phyloP scores from a whole-genome alignment of 2,888 invertebrate species.

The Timandra comae region DNA sequence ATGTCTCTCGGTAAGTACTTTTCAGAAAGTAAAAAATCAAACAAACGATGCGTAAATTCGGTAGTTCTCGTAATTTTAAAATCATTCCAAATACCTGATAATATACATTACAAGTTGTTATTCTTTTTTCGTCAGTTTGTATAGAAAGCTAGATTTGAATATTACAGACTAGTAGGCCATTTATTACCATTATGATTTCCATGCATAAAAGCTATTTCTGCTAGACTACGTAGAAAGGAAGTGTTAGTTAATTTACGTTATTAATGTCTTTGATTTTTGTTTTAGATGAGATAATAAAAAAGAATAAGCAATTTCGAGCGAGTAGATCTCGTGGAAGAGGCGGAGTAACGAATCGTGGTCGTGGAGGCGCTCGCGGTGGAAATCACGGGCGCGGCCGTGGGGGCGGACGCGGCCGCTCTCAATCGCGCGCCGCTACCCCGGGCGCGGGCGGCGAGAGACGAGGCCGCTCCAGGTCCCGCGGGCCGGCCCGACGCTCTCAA shows the following conservation, averaged over 20 bases:
- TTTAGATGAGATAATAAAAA: constrained; percentile 65
- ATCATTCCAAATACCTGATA: too few relatives aligned
- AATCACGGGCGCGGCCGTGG: constrained; percentile 28
- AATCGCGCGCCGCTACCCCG: constrained; percentile 34
- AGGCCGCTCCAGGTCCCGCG: constrained; percentile 38
- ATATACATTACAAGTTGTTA: too few relatives aligned
- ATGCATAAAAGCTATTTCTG: too few relatives aligned
- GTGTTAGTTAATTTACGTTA: too few relatives aligned
- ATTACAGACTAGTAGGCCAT: too few relatives aligned
- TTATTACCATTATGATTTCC: too few relatives aligned
- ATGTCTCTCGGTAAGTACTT: constrained; percentile 69
- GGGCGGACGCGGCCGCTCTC: constrained; percentile 32
- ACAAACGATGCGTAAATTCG: too few relatives aligned
- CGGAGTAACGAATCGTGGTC: constrained; percentile 24
- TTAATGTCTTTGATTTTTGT: constrained; percentile 6
- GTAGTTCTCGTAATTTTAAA: too few relatives aligned
- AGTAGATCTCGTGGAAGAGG: constrained; percentile 56
- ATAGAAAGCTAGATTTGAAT: too few relatives aligned
- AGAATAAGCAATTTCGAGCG: constrained; percentile 46
- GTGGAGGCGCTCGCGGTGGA: constrained; percentile 17
- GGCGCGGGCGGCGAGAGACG: constrained; percentile 18
- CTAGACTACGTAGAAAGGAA: too few relatives aligned
- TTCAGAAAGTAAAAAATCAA: too few relatives aligned
- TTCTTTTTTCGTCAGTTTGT: too few relatives aligned
- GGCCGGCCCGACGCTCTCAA: constrained; percentile 37